Percentiles rank a stretch among this genome's conserved stretches.
Conservation (phyloP, 2,888 invertebrate species). For the Drosophila hamatofila region DNA sequence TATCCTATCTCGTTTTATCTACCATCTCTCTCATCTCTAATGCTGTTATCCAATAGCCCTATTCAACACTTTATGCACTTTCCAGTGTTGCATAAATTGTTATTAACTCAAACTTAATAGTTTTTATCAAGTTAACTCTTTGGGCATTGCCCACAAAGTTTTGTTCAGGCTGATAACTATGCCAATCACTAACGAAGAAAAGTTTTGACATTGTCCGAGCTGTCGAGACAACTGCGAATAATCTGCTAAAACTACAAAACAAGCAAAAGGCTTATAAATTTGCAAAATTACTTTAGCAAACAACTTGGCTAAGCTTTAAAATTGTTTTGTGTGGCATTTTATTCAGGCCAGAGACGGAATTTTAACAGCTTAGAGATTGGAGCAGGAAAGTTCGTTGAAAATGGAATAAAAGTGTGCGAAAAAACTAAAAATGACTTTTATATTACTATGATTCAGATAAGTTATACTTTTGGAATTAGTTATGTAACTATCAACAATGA, state of each 20-base stretch:
- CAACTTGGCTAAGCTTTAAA: conserved; percentile 18
- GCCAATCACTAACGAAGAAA: neutral
- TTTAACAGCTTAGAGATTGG: neutral
- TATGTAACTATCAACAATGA: neutral
- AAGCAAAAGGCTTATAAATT: conserved; percentile 10
- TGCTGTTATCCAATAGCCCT: too few relatives aligned
- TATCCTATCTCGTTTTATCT: too few relatives aligned
- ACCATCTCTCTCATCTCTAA: neutral
- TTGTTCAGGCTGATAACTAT: neutral
- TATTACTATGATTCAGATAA: neutral
- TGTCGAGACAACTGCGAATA: neutral
- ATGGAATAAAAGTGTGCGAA: too few relatives aligned
- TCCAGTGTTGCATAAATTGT: neutral
- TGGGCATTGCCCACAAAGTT: neutral
- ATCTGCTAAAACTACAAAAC: neutral
- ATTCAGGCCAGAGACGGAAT: neutral
- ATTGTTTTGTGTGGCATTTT: neutral
- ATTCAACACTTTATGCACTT: neutral
- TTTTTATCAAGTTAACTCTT: neutral
- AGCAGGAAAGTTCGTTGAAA: neutral
- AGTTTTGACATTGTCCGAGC: neutral
- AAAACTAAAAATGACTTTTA: too few relatives aligned
- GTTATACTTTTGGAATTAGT: neutral
- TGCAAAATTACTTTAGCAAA: conserved; percentile 7
- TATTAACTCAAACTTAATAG: neutral